Base-by-base conservation (phyloP, 2,113 vertebrate species). In the Saccopteryx bilineata region DNA sequence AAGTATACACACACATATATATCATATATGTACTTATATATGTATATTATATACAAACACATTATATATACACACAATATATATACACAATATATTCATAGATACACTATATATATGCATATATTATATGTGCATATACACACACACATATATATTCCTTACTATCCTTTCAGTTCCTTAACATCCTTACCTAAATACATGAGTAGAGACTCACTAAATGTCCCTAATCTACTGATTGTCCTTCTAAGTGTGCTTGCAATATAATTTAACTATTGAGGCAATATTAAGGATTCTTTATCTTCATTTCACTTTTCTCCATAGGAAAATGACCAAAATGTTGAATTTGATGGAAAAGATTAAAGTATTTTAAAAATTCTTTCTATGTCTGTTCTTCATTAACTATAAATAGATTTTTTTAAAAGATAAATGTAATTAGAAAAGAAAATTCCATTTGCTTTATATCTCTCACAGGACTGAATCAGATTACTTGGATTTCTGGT, bases 401-500 rank as follows among this genome's bases (percentile, higher is more conserved):
- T n/a, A 68, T 91, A 94, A 91, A 26, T 69, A 15, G 39, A 46
- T 95, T 84, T 94, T 39, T 39, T 63, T 96, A 7, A 97, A 85
- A 91, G 66, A 93, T 76, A 39, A 97, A 94, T 54, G 5, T 88
- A 96, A 93, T 96, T 87, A 95, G 79, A 93, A 94, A 80, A 91
- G 80, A 93, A 96, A 97, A 96, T 90, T 69, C 14, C 39, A 84
- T 79, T 97, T 84, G 28, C 69, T 90, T 92, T 7, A 9, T 92
- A 90, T 65, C 76, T 90, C 66, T n/a, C 74, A 83, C 21, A 76
- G 26, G 91, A 86, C 26, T 76, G 87, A 93, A 94, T 97, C 65
- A 75, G 17, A 94, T 96, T 93, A 90, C 60, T 96, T 60, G 12
- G 24, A 95, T 92, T 97, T 83, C 80, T 96, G 76, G 86, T 98